Evolutionary conservation across 2,113 vertebrate genomes (phyloP), one percentile per base, ranked within the genome.

Genomic region (Sinocyclocheilus anophthalmus): DNA sequence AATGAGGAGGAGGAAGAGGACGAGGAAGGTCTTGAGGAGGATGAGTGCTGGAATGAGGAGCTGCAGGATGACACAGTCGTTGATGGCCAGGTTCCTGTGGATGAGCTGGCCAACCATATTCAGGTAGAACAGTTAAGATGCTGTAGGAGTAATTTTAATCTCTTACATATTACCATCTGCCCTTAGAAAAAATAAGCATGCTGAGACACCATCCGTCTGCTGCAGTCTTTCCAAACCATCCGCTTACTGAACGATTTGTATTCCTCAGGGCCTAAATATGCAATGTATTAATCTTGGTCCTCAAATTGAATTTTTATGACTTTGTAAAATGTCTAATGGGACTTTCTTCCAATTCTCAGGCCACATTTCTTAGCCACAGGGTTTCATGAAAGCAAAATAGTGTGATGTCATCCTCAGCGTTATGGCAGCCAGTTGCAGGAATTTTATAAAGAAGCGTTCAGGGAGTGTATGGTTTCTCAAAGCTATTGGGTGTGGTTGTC

Each of bases 101-200:
- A 98, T 88, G 97, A 97, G 87, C 95, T 98, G 89, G 97, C 95
- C 88, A 96, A 95, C 86, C 96, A 95, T 89, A 97, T 97, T 92
- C 91, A 96, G 92, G 93, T 96, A 83, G 95, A 97, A 67, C 96
- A 97, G 97, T 97, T 99, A 83, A 80, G 72, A 24, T 59, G 22
- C 45, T 50, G 5, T 26, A 67, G 69, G 63, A 59, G 81, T 77
- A 14, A 67, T 69, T 26, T 33, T 83, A 83, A 83, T 83, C 81
- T 72, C 81, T 83, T 30, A 14, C 81, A 30, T 69, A 72, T 55
- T n/a, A 70, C 81, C 81, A 83, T 83, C 81, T 83, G 81, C 65
- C 67, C 26, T 69, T 30, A 50, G 59, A 69, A 63, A 24, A 80
- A 42, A 24, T 45, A 42, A 81, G 42, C 79, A 81, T 67, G 79